These are phyloP conservation scores for Felis chaus DNA, from an alignment of 2,113 vertebrate genomes.

Conservation along the genomic window DNA sequence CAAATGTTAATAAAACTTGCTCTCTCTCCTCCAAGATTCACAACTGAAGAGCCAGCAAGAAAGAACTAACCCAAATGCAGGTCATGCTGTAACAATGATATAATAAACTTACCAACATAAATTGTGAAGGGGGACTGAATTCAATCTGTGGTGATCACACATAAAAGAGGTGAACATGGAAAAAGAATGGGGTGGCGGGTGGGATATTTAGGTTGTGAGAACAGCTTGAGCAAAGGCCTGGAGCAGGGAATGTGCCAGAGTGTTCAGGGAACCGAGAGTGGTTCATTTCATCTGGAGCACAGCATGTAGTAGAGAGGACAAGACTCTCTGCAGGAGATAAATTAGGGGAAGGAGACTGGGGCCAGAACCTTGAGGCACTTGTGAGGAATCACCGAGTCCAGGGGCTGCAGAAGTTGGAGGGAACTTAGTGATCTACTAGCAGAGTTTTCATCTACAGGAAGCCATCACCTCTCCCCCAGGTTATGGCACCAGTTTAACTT, in stretches of 20 bases:
- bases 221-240: constrained; percentile 42
- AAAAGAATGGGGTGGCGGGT: not conserved
- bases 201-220: not conserved
- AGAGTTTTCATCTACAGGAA: not conserved
- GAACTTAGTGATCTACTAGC: not conserved
- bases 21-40: not conserved
- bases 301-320: accelerated
- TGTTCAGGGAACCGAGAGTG: not conserved
- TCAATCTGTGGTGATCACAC: not conserved
- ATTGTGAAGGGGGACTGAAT: not conserved
- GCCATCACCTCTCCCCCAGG: not conserved
- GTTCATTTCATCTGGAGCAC: not conserved
- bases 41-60: not conserved
- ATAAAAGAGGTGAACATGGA: not conserved
- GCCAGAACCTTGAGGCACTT: not conserved
- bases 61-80: not conserved
- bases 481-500: not conserved
- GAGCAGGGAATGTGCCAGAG: not conserved
- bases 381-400: not conserved
- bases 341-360: not conserved
- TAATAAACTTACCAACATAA: not conserved
- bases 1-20: not conserved
- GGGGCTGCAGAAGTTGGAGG: not conserved
- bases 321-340: not conserved
- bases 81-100: not conserved